A percentile compares a stretch with the other conserved stretches of the same genome.
phyloP scores from a whole-genome alignment of 2,888 invertebrate genomes.

The Synanthedon andrenaeformis region DNA sequence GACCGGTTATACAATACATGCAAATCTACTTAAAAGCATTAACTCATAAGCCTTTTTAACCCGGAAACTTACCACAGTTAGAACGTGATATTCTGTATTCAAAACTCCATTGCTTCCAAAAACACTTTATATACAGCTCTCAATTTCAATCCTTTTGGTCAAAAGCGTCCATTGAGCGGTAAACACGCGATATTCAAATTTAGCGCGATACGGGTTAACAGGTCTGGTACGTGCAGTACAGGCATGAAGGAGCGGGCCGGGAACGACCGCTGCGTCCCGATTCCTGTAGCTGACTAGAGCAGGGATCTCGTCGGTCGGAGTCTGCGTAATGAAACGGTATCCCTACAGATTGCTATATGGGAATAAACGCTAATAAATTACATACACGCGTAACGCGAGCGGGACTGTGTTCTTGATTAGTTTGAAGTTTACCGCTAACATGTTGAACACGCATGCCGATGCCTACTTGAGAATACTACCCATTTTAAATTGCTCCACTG shows the following conservation, averaged over 20 bases:
- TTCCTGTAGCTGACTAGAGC: conserved; percentile 59
- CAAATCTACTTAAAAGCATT: too few species aligned
- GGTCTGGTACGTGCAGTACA: conserved; percentile 5
- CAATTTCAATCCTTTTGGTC: too few species aligned
- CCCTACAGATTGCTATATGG: conserved; percentile 67
- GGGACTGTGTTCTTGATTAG: conserved; percentile 61
- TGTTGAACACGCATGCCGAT: conserved; percentile 28
- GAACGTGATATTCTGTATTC: too few species aligned
- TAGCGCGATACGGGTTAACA: neutral
- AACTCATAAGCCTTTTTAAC: too few species aligned
- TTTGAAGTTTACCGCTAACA: conserved; percentile 63
- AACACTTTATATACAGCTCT: too few species aligned
- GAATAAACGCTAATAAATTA: conserved; percentile 70
- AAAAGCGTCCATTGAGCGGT: conserved; percentile 1
- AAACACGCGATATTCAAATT: conserved; percentile 24
- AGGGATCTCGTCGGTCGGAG: conserved; percentile 54
- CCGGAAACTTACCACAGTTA: too few species aligned
- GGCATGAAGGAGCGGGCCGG: conserved; percentile 14
- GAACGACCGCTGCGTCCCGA: conserved; percentile 47
- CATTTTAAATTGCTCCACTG: conserved; percentile 4
- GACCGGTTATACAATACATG: too few species aligned
- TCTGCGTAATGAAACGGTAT: conserved; percentile 67
- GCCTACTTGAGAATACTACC: conserved; percentile 3
- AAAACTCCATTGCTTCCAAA: too few species aligned
- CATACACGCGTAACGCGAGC: conserved; percentile 59